phyloP scores from a whole-genome alignment of 2,797 vertebrate species.

The Mus caroli region DNA sequence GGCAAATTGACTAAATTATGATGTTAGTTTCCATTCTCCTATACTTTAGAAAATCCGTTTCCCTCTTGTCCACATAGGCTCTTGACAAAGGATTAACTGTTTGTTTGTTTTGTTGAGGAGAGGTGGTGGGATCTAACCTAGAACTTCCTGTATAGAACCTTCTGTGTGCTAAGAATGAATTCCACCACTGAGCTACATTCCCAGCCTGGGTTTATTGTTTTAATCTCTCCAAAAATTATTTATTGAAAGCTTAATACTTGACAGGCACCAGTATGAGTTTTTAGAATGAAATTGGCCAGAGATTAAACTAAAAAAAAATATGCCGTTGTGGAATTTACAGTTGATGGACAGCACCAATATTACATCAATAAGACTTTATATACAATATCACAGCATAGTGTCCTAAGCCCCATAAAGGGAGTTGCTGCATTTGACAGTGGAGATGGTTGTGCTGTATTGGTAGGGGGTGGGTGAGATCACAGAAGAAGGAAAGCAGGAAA shows the following conservation, averaged over 20 bases:
- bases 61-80: not conserved
- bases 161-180: not conserved
- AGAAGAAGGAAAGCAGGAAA: not conserved
- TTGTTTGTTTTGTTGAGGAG: not conserved
- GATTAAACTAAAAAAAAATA: not conserved
- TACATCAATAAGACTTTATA: not conserved
- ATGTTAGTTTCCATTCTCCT: not conserved
- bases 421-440: not conserved
- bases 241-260: not conserved
- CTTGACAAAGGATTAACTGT: not conserved
- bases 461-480: not conserved
- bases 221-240: not conserved
- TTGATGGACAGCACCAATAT: not conserved
- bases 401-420: not conserved
- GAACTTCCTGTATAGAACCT: no score
- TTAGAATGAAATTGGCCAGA: not conserved
- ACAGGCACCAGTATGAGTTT: not conserved
- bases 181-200: not conserved
- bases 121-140: not conserved
- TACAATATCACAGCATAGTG: not conserved
- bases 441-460: no score
- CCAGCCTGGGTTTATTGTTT: not conserved
- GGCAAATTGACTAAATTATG: not conserved
- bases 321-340: not conserved
- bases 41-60: not conserved